Base-by-base conservation (phyloP, 2,797 vertebrate species). In the Coracias cyanogaster region DNA sequence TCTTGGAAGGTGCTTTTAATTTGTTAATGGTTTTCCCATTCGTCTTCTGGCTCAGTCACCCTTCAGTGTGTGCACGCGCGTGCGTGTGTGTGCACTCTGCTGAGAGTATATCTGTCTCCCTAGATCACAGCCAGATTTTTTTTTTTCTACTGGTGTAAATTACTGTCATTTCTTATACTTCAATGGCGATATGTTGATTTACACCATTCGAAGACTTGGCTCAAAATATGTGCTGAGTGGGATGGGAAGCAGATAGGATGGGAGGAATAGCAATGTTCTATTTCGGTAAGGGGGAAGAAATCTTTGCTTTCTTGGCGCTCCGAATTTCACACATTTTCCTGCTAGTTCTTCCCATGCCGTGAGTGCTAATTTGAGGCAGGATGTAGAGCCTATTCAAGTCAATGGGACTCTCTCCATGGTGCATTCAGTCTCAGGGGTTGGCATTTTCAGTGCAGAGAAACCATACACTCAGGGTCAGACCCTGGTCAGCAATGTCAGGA, bases 111-210 rank as follows among this genome's bases (percentile, higher is more conserved):
- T 90, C 93, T 74, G 46, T 86, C 92, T 96, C 57, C 62, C 66
- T 72, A 86, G 37, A 94, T 96, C 78, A 72, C 95, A 96, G 96
- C 91, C 95, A 96, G 91, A 43, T 77, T 83, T 88, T 95, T 89
- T 89, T 92, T 94, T 93, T 90, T 93, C 74, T 84, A 72, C 81
- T 95, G 90, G 96, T 96, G 95, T 96, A 96, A 96, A 96, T 96
- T 94, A 95, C 93, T 81, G 93, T 93, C 95, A 87, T 90, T 94
- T 95, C 95, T 93, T 97, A 61, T 95, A 91, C 93, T 94, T 95
- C 46, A 2, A 90, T 93, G 93, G 91, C 29, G 67, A 67, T 96
- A 91, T 93, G 88, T 95, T 96, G 93, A 91, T 97, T 95, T 94
- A 87, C 83, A 93, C 84, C 80, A 83, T 76, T 86, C 0, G 15